A percentile compares a stretch with the other conserved stretches of the same genome.
Evolutionary conservation across 2,113 vertebrate genomes (phyloP).

Genomic region (Vulpes vulpes): DNA sequence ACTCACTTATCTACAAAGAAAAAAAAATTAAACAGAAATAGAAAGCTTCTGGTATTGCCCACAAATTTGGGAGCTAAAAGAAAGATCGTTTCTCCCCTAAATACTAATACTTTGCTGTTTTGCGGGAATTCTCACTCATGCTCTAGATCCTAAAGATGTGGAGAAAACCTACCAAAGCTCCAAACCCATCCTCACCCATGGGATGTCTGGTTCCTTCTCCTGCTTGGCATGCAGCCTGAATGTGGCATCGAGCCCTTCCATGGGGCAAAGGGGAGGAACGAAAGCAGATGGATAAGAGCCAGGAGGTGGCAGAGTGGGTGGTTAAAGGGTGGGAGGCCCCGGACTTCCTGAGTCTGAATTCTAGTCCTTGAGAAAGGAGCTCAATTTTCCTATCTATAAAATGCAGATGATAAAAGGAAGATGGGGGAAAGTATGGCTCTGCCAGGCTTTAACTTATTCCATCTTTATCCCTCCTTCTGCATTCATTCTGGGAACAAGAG

Average conservation of each 20-base stretch:
- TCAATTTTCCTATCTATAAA: neutral
- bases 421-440: neutral
- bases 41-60: neutral
- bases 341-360: neutral
- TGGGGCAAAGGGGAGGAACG: neutral
- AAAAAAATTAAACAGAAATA: neutral
- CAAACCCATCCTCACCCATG: neutral
- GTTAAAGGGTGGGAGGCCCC: neutral
- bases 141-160: neutral
- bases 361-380: neutral
- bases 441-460: neutral
- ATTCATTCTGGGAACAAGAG: neutral
- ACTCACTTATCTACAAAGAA: neutral
- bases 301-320: neutral
- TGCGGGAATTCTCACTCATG: neutral
- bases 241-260: too few relatives aligned
- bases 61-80: neutral
- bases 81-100: neutral
- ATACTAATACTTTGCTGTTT: neutral
- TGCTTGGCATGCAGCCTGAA: neutral
- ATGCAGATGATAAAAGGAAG: neutral
- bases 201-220: neutral
- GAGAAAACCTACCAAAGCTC: neutral
- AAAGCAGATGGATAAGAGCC: neutral
- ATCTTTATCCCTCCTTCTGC: neutral